Evolutionary conservation across 2,888 invertebrate species (phyloP).

Genomic region (Linnaemya vulpina): DNA sequence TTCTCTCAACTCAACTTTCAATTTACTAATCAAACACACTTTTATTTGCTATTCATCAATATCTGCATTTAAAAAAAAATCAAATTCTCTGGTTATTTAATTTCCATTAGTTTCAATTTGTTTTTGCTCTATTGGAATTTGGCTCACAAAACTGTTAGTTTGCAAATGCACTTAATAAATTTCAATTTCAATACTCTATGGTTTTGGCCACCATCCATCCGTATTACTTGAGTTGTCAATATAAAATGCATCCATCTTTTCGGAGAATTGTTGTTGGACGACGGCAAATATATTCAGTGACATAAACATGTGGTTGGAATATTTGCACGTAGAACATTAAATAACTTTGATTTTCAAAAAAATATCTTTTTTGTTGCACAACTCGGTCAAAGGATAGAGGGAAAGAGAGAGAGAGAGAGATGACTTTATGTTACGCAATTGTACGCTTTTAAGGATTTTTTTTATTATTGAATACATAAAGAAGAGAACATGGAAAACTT

Average conservation of each 20-base stretch:
- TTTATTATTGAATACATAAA: no score
- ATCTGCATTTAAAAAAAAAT: not conserved
- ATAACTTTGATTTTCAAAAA: not conserved
- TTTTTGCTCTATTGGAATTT: not conserved
- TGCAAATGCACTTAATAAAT: slow-evolving; percentile 34
- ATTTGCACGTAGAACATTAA: slow-evolving; percentile 17
- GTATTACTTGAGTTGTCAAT: slow-evolving; percentile 31
- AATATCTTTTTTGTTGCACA: slow-evolving; percentile 2
- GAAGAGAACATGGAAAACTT: no score
- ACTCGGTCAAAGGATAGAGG: not conserved
- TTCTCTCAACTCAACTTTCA: not conserved
- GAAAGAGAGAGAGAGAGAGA: not conserved
- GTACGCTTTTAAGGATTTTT: no score
- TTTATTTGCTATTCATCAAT: slow-evolving; percentile 9
- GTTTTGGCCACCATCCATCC: slow-evolving; percentile 31
- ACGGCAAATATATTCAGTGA: not conserved
- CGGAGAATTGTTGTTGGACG: slow-evolving; percentile 1
- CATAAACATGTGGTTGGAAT: not conserved
- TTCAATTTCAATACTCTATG: slow-evolving; percentile 29
- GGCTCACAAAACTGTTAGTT: slow-evolving; percentile 6
- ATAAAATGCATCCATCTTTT: slow-evolving; percentile 31
- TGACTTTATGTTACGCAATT: not conserved
- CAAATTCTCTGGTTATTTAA: not conserved
- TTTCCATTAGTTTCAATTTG: slow-evolving; percentile 1
- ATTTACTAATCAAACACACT: slow-evolving; percentile 3